Percentiles rank a stretch among this genome's conserved stretches.
phyloP scores from a whole-genome alignment of 1,140 invertebrate genomes.

The Neuroterus valhalla region DNA sequence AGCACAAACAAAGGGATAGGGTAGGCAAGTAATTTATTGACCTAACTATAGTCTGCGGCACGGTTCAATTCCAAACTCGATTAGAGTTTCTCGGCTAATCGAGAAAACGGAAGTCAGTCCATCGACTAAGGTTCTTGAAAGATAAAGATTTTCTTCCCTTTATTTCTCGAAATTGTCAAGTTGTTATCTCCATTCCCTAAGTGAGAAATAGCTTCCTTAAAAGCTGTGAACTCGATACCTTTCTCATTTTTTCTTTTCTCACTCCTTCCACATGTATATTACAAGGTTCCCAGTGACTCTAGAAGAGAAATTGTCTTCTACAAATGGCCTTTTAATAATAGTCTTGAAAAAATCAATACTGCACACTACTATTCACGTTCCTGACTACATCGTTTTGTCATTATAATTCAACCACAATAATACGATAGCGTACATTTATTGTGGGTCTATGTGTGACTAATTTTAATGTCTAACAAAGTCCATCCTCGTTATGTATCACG shows the following conservation, averaged over 20 bases:
- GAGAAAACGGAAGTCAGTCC: constrained; percentile 62
- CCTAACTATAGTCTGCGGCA: constrained; percentile 54
- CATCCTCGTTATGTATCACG: no score
- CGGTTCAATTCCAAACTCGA: constrained; percentile 57
- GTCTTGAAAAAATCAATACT: constrained; percentile 58
- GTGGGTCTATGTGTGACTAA: no score
- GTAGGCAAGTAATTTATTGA: constrained; percentile 63
- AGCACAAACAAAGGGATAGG: constrained; percentile 46
- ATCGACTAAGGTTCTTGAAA: constrained; percentile 53
- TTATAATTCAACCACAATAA: constrained; percentile 41
- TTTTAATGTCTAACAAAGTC: no score
- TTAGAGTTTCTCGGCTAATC: constrained; percentile 63
- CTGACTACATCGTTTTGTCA: constrained; percentile 56
- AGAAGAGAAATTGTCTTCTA: constrained; percentile 44
- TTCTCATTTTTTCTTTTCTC: constrained; percentile 25
- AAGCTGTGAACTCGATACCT: constrained; percentile 23
- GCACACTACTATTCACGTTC: constrained; percentile 35
- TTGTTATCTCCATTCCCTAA: neutral
- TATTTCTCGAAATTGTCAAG: constrained; percentile 4
- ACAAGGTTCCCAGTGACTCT: constrained; percentile 20
- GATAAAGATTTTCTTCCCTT: constrained; percentile 17
- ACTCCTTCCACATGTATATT: no score
- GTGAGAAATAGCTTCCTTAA: neutral
- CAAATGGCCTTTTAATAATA: constrained; percentile 65
- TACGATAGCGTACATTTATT: neutral